Evolutionary conservation across 2,888 invertebrate species (phyloP).

Genomic region (Nebria brevicollis): DNA sequence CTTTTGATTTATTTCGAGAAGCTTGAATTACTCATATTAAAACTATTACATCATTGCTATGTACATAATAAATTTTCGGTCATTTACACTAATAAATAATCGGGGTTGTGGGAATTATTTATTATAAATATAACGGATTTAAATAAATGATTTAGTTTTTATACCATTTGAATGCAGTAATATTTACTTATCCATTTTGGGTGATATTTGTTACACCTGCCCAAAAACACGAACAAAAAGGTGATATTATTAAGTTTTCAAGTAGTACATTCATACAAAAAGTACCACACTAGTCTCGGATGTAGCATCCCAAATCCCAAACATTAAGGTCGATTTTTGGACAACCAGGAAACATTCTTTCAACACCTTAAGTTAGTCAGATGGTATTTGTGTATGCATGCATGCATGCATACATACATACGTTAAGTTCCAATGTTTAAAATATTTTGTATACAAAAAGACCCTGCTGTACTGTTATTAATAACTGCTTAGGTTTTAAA

Average conservation of each 20-base stretch:
- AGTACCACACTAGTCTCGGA: neutral
- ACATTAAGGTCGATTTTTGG: conserved; percentile 24
- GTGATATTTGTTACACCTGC: neutral
- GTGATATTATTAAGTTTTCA: neutral
- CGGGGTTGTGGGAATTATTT: too few species aligned
- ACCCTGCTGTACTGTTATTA: conserved; percentile 34
- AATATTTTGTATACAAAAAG: conserved; percentile 28
- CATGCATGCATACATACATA: neutral
- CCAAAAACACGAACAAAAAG: neutral
- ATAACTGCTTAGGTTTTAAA: conserved; percentile 41
- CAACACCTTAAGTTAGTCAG: conserved; percentile 28
- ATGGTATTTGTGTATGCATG: conserved; percentile 37
- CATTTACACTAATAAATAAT: too few species aligned
- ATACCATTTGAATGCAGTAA: neutral
- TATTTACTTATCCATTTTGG: neutral
- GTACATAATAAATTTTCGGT: too few species aligned
- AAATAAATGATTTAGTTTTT: neutral
- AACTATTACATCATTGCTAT: neutral
- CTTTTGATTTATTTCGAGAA: neutral
- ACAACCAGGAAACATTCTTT: conserved; percentile 31
- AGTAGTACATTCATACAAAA: neutral
- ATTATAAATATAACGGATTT: neutral
- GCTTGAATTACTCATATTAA: neutral
- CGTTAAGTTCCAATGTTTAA: conserved; percentile 42
- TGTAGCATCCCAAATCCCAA: neutral